Evolutionary conservation across 2,113 vertebrate species (phyloP), one percentile per base, ranked within the genome.

Genomic region (Rhipidura dahli): DNA sequence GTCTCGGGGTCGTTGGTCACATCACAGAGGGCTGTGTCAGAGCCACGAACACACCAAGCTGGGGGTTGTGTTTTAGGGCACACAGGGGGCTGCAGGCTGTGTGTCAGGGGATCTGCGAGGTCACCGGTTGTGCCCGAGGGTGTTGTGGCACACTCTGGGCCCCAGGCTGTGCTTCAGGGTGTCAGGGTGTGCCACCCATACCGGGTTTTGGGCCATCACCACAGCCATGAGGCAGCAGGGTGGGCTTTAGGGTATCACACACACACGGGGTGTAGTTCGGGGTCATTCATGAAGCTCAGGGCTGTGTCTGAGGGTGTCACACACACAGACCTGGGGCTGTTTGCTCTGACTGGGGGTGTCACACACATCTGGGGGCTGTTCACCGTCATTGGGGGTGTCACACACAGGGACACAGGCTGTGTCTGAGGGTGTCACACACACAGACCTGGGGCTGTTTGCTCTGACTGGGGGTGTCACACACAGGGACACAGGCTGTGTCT

Each of bases 151-250:
- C 77, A 7, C 3, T 6, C 23, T 5, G 40, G 17, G 37, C 33
- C 15, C 17, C 75, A 7, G 15, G 50, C 6, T 7, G 47, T 6
- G 13, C 63, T 56, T 39, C 17, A 11, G 31, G 0, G 22, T 11
- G 10, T 40, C 37, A 20, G 26, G 26, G 20, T 23, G 49, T n/a
- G 6, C 39, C 59, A 78, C 30, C 14, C 42, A 27, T 51, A 5
- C 1, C 1, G 30, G 56, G n/a, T 11, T 35, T 24, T 1, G 4
- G 5, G 31, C 17, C 20, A 30, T 40, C 47, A 4, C 10, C 18
- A 9, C 2, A 5, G 17, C 37, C 28, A 4, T 0, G 11, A 33
- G 59, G 81, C 37, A 53, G 59, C 76, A 13, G 30, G n/a, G 19
- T 37, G n/a, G 11, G 5, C 5, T 83, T 51, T 31, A 8, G 71